phyloP scores from a whole-genome alignment of 1,140 invertebrate genomes.

The Drosophila quadrilineata region DNA sequence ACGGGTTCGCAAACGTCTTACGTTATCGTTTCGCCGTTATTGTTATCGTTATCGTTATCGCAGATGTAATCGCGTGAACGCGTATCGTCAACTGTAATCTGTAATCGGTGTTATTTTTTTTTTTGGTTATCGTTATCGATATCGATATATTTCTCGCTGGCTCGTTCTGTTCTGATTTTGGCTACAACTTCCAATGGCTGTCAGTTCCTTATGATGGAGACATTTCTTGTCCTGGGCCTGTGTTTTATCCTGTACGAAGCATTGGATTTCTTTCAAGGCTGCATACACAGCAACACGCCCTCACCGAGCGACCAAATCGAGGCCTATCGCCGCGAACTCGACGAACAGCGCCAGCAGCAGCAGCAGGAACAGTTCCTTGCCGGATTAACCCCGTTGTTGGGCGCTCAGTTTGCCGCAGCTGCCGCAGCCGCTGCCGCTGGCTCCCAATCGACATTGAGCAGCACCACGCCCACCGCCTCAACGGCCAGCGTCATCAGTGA shows the following conservation, averaged over 20 bases:
- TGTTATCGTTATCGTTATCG: background rate
- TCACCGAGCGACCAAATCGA: slow-evolving; percentile 76
- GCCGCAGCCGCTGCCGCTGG: slow-evolving; percentile 63
- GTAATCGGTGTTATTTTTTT: too few species aligned
- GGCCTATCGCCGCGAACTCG: slow-evolving; percentile 78
- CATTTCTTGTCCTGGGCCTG: slow-evolving; percentile 81
- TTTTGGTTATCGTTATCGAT: background rate
- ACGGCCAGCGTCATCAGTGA: slow-evolving; percentile 68
- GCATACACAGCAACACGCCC: slow-evolving; percentile 75
- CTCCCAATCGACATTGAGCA: slow-evolving; percentile 57
- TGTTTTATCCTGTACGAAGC: slow-evolving; percentile 82
- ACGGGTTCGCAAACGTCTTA: slow-evolving; percentile 1
- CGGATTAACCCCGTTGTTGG: slow-evolving; percentile 68
- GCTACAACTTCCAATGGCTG: slow-evolving; percentile 67
- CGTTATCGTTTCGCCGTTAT: background rate
- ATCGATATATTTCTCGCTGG: background rate
- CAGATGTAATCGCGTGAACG: too few species aligned
- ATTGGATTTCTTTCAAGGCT: slow-evolving; percentile 82
- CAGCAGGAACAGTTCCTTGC: slow-evolving; percentile 79
- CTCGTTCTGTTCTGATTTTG: slow-evolving; percentile 29
- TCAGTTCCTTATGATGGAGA: slow-evolving; percentile 81
- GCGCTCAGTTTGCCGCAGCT: slow-evolving; percentile 70
- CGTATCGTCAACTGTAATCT: too few species aligned
- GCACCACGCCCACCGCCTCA: slow-evolving; percentile 64
- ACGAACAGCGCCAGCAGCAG: slow-evolving; percentile 80